These are phyloP conservation scores for Cavia porcellus DNA, from an alignment of 2,113 vertebrate genomes.

Conservation along the genomic window DNA sequence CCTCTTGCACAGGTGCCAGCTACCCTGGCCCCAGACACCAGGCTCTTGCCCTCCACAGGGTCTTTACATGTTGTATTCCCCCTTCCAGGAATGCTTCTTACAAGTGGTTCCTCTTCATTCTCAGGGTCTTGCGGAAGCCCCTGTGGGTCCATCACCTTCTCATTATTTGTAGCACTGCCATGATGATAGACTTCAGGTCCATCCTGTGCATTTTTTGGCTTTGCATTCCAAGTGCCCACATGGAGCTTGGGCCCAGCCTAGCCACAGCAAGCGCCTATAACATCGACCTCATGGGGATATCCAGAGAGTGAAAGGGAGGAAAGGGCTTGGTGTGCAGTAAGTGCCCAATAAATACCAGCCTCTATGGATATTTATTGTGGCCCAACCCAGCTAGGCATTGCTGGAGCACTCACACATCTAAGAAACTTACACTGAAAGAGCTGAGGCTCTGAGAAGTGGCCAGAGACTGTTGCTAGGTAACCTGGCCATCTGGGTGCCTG, in stretches of 20 bases:
- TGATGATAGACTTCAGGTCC: not conserved
- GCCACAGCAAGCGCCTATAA: not conserved
- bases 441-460: not conserved
- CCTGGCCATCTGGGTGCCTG: not conserved
- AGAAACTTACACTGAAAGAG: not conserved
- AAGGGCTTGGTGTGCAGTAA: not conserved
- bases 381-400: not conserved
- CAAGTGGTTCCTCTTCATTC: not conserved
- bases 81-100: not conserved
- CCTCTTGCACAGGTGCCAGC: not conserved
- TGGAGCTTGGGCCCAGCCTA: not conserved
- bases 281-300: not conserved
- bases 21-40: not conserved
- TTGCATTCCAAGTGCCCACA: no score
- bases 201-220: not conserved
- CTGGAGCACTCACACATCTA: not conserved
- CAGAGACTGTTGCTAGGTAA: not conserved
- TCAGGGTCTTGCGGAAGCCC: not conserved
- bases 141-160: not conserved
- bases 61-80: not conserved
- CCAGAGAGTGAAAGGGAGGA: not conserved
- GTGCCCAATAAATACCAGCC: not conserved
- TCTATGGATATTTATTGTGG: not conserved
- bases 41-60: not conserved
- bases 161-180: fast-evolving